Evolutionary conservation across 2,888 invertebrate genomes (phyloP), one percentile per base, ranked within the genome.

Genomic region (Brenthis ino): DNA sequence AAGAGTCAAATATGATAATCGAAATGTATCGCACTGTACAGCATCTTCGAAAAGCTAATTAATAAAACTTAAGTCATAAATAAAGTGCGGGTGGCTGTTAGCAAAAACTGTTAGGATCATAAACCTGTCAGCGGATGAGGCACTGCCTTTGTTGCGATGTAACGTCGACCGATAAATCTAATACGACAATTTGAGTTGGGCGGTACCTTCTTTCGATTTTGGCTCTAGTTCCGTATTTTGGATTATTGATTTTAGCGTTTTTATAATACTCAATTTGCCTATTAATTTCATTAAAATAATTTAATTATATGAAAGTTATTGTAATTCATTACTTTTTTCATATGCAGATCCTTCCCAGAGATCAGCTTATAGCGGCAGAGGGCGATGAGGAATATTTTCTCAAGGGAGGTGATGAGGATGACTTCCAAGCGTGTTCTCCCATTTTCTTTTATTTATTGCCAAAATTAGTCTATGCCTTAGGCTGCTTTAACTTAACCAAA

Each of bases 41-140:
- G 71, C 81, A 81, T 85, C 86, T 85, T 86, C 80, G 81, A 77
- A 82, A 85, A 87, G 85, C 88, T 91, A 92, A 92, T 91, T 91
- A 91, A 91, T 91, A 90, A 91, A 92, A 92, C 86, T 91, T 90
- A 82, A 82, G 85, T 86, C 79, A 88, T 92, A 92, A 91, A 91
- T 91, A 87, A 85, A 77, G 78, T 71, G 76, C 81, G 83, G 83
- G 86, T 82, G 86, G 89, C 88, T 86, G 91, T 92, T 93, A 88
- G 91, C 91, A 93, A 93, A 93, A 93, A 93, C 92, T 93, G 91
- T 87, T 89, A 86, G 88, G 87, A 88, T 92, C 92, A 93, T 93
- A 93, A 93, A 93, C 77, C 92, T 93, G 93, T 93, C 93, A 79
- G 74, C 88, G 79, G 85, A 89, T 93, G 93, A 93, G 86, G 85